A percentile compares a stretch with the other conserved stretches of the same genome.
phyloP scores from a whole-genome alignment of 2,113 vertebrate genomes.

The Cyanistes caeruleus region DNA sequence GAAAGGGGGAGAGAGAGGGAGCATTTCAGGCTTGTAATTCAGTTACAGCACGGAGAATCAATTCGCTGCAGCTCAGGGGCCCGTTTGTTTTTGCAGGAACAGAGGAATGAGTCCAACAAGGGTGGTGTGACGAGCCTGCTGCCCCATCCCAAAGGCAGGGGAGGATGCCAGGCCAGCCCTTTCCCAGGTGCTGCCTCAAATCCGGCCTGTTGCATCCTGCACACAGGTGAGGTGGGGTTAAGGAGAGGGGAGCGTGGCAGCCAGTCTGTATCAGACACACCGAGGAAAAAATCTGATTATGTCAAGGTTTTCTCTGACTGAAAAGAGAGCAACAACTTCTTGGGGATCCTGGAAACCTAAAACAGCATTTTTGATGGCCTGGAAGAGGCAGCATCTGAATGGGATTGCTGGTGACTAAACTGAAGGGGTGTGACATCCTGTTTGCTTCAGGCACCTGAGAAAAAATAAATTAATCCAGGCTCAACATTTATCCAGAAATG shows the following conservation, averaged over 20 bases:
- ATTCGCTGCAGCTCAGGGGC: slow-evolving; percentile 25
- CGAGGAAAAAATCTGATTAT: not conserved
- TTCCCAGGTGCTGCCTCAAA: not conserved
- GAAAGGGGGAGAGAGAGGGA: slow-evolving; percentile 25
- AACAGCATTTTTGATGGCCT: not conserved
- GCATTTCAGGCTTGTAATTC: slow-evolving; percentile 66
- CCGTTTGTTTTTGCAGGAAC: slow-evolving; percentile 36
- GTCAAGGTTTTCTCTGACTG: not conserved
- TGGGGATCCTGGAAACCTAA: not conserved
- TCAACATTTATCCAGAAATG: not conserved
- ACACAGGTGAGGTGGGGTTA: not conserved
- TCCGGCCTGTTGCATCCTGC: not conserved
- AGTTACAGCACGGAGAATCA: slow-evolving; percentile 23
- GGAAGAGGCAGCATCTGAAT: not conserved
- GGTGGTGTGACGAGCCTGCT: rapidly evolving
- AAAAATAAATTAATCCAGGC: not conserved
- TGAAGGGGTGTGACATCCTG: not conserved
- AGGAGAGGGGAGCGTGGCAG: rapidly evolving
- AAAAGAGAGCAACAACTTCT: not conserved
- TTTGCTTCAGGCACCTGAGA: not conserved
- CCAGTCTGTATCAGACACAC: rapidly evolving
- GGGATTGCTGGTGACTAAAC: not conserved
- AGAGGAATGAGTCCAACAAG: not conserved
- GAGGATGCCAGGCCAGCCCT: not conserved
- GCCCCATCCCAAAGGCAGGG: not conserved